Evolutionary conservation across 2,113 vertebrate genomes (phyloP).

Genomic region (Abramis brama): DNA sequence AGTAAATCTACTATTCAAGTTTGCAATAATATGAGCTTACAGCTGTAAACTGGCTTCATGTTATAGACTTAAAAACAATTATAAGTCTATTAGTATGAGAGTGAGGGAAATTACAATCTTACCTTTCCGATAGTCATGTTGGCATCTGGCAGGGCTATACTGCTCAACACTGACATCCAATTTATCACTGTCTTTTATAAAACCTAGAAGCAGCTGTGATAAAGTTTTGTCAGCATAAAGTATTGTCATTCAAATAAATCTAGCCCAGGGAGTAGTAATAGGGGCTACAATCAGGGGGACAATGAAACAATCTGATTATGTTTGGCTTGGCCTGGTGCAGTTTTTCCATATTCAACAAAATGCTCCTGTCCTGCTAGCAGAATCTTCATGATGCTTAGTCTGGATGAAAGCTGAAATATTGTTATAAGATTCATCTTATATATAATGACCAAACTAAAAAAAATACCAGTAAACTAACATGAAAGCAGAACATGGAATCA

Average conservation of each 20-base stretch:
- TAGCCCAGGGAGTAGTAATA: conserved; percentile 35
- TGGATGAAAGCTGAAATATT: neutral
- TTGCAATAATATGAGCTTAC: neutral
- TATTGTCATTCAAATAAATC: conserved; percentile 72
- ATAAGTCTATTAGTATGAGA: conserved; percentile 1
- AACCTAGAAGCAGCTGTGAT: conserved; percentile 68
- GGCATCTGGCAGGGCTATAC: conserved; percentile 44
- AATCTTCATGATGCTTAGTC: neutral
- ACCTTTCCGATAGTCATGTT: conserved; percentile 70
- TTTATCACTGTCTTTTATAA: conserved; percentile 68
- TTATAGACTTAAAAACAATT: neutral
- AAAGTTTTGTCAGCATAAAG: conserved; percentile 64
- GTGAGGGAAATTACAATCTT: conserved; percentile 27
- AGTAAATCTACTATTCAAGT: neutral
- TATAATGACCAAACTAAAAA: neutral
- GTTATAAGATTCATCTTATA: neutral
- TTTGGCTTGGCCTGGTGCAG: conserved; percentile 57
- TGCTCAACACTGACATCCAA: conserved; percentile 52
- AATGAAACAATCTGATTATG: conserved; percentile 59
- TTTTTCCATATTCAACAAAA: conserved; percentile 66
- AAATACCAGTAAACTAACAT: neutral
- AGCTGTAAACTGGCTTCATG: neutral
- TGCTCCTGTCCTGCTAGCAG: conserved; percentile 27
- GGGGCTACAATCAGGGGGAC: neutral
- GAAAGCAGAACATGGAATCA: neutral